A percentile compares a stretch with the other conserved stretches of the same genome.
These are phyloP conservation scores for Grantiella picta DNA, from an alignment of 2,113 vertebrate genomes.

Conservation along the genomic window DNA sequence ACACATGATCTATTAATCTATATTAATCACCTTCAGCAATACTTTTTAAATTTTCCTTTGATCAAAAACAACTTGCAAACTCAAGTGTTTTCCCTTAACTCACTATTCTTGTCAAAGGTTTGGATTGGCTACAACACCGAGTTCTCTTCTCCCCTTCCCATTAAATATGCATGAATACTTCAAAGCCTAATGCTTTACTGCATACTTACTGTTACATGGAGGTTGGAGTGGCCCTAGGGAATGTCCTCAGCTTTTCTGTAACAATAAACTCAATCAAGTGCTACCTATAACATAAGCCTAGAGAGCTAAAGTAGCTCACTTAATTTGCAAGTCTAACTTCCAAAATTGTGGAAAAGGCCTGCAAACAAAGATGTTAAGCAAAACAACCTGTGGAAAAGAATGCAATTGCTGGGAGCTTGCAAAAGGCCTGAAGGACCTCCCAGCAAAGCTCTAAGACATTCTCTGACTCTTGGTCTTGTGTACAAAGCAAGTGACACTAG, in stretches of 20 bases:
- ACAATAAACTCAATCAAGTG: conserved; percentile 36
- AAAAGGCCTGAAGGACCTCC: neutral
- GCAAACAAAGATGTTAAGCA: neutral
- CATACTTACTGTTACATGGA: neutral
- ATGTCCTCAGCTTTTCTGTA: conserved; percentile 11
- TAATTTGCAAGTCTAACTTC: conserved; percentile 48
- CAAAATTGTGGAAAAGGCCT: neutral
- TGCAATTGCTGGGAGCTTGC: neutral
- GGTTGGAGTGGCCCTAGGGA: conserved; percentile 32
- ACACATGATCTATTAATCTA: neutral
- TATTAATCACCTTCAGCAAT: neutral
- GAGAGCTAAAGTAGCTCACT: neutral
- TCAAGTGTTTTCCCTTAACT: neutral
- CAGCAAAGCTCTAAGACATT: neutral
- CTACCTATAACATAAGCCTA: neutral
- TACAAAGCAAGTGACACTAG: neutral
- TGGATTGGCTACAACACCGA: neutral
- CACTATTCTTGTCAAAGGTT: neutral
- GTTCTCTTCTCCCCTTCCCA: neutral
- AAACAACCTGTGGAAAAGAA: neutral
- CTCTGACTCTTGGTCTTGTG: neutral
- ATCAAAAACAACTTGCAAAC: neutral
- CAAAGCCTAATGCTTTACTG: conserved; percentile 12
- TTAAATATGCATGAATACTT: conserved; percentile 43
- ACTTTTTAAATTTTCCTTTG: neutral